phyloP scores from a whole-genome alignment of 2,888 invertebrate genomes.

The Drosophila setosimentum region DNA sequence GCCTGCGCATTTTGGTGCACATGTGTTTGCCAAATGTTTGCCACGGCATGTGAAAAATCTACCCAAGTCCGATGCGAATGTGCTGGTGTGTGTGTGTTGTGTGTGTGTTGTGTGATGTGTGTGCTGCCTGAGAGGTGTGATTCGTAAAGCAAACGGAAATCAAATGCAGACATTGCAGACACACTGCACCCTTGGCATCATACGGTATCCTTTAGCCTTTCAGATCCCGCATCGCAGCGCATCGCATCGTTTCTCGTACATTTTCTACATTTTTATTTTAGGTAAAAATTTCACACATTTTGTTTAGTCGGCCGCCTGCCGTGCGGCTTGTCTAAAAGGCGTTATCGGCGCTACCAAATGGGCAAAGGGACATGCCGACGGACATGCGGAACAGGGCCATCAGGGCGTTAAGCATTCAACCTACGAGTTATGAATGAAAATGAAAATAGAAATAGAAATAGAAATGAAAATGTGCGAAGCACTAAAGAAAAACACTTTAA shows the following conservation, averaged over 20 bases:
- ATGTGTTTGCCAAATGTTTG: conserved; percentile 85
- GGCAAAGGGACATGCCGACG: conserved; percentile 25
- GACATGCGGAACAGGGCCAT: not conserved
- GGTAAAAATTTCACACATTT: conserved; percentile 79
- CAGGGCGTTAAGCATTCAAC: conserved; percentile 32
- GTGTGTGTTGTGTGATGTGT: conserved; percentile 23
- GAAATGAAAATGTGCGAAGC: conserved; percentile 35
- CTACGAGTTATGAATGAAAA: conserved; percentile 45
- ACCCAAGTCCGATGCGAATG: conserved; percentile 50
- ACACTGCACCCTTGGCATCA: conserved; percentile 27
- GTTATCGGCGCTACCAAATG: conserved; percentile 69
- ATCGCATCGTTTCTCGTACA: conserved; percentile 35
- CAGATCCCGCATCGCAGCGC: conserved; percentile 1
- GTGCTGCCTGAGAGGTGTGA: conserved; percentile 65
- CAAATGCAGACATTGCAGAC: conserved; percentile 73
- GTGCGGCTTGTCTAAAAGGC: conserved; percentile 60
- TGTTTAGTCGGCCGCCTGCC: conserved; percentile 71
- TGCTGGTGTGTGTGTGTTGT: conserved; percentile 24
- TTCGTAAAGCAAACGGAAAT: conserved; percentile 73
- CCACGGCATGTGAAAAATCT: conserved; percentile 81
- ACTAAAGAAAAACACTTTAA: conserved; percentile 23
- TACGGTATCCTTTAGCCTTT: conserved; percentile 39
- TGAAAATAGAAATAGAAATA: conserved; percentile 13
- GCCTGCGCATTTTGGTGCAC: conserved; percentile 77
- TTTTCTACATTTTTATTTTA: conserved; percentile 75